Percentiles rank a stretch among this genome's conserved stretches.
These are phyloP conservation scores for Ambastaia sidthimunki DNA, from an alignment of 2,797 vertebrate genomes.

Conservation along the genomic window DNA sequence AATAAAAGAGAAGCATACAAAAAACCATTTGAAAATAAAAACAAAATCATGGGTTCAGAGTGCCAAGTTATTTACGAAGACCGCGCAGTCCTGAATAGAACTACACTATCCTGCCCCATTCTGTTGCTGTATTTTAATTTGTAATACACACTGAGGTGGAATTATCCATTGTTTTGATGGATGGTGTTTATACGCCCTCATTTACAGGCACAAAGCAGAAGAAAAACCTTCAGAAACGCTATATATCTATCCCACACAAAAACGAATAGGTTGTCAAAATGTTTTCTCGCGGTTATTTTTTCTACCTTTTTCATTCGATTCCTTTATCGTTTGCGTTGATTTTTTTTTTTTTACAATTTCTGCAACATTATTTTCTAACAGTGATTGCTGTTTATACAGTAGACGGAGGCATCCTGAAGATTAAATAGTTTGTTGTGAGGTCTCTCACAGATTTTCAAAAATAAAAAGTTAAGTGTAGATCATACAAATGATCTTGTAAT, in stretches of 20 bases:
- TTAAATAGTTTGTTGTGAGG: conserved; percentile 61
- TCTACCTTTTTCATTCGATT: not conserved
- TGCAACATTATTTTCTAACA: conserved; percentile 64
- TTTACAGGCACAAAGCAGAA: conserved; percentile 48
- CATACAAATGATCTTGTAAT: conserved; percentile 57
- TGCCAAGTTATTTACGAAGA: conserved; percentile 35
- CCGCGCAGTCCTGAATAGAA: conserved; percentile 5
- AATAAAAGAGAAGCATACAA: conserved; percentile 56
- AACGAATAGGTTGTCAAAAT: conserved; percentile 75
- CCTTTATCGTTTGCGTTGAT: conserved; percentile 20
- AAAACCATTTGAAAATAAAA: conserved; percentile 52
- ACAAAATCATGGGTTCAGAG: conserved; percentile 50
- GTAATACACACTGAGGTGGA: conserved; percentile 26
- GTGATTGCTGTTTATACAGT: conserved; percentile 69
- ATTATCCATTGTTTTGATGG: conserved; percentile 36
- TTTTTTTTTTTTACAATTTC: conserved; percentile 43
- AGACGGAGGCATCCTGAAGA: conserved; percentile 70
- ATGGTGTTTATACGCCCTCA: conserved; percentile 43
- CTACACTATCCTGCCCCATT: conserved; percentile 36
- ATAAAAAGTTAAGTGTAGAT: conserved; percentile 74
- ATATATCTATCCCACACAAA: conserved; percentile 76
- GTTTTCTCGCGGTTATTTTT: conserved; percentile 68
- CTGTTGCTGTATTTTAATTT: conserved; percentile 28
- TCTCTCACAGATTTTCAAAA: conserved; percentile 50
- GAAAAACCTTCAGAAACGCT: conserved; percentile 60